These are phyloP conservation scores for Propsilocerus akamusi DNA, from an alignment of 1,140 invertebrate species.

Conservation along the genomic window DNA sequence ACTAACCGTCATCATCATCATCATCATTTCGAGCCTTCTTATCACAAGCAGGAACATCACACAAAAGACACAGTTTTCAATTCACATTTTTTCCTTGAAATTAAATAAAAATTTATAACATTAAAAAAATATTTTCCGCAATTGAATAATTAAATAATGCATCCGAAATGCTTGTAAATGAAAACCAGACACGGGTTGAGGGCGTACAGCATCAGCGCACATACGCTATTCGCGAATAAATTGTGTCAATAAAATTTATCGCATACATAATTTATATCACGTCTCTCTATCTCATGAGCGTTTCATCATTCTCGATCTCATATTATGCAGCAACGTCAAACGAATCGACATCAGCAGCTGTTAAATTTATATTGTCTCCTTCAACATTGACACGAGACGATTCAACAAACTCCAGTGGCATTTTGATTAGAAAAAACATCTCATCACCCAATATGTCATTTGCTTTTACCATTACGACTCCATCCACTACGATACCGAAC, in stretches of 20 bases:
- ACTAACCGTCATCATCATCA: too few species aligned
- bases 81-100: too few species aligned
- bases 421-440: background rate
- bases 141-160: too few species aligned
- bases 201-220: too few species aligned
- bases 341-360: slow-evolving; percentile 1
- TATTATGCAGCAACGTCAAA: background rate
- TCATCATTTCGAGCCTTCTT: too few species aligned
- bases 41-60: too few species aligned
- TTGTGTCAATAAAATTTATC: slow-evolving; percentile 2
- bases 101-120: too few species aligned
- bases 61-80: too few species aligned
- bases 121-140: too few species aligned
- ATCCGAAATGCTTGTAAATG: too few species aligned
- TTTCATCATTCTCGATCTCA: background rate
- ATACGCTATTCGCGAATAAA: too few species aligned
- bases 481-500: background rate
- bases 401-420: background rate
- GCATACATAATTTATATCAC: slow-evolving; percentile 4
- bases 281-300: background rate
- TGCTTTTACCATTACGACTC: background rate
- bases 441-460: slow-evolving; percentile 1
- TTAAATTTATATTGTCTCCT: slow-evolving; percentile 1
- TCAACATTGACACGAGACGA: background rate
- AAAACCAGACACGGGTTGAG: too few species aligned